Conservation (phyloP, 2,113 vertebrate genomes). For the Phasianus colchicus region DNA sequence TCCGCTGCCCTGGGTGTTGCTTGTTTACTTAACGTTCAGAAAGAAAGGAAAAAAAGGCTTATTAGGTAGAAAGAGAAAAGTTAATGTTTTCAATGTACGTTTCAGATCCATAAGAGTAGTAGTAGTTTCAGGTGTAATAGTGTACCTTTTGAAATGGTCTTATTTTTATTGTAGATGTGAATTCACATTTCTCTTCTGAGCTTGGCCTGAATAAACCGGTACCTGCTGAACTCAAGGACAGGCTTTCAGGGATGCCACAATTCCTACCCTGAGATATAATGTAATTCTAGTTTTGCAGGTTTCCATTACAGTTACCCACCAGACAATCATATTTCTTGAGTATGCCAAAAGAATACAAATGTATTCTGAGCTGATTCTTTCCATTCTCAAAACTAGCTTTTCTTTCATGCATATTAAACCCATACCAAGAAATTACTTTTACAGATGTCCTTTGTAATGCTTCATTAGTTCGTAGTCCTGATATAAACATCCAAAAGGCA, state of each 20-base stretch:
- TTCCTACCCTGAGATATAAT: neutral
- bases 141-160: slow-evolving; percentile 1
- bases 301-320: slow-evolving; percentile 18
- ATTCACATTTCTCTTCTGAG: neutral
- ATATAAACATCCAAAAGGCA: slow-evolving; percentile 23
- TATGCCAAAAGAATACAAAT: slow-evolving; percentile 58
- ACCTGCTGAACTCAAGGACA: neutral
- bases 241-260: neutral
- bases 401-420: slow-evolving; percentile 46
- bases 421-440: slow-evolving; percentile 33
- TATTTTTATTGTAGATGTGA: slow-evolving; percentile 11
- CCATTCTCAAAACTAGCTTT: slow-evolving; percentile 21
- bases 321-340: slow-evolving; percentile 50
- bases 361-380: neutral
- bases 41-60: neutral
- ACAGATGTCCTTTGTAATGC: slow-evolving; percentile 54
- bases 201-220: slow-evolving; percentile 5
- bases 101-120: neutral
- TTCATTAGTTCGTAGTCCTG: slow-evolving; percentile 13
- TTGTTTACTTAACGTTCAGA: neutral
- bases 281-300: neutral
- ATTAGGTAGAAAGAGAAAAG: neutral
- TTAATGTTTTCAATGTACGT: neutral
- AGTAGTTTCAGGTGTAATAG: neutral
- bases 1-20: neutral